Percentiles rank a stretch among this genome's conserved stretches.
Conservation (phyloP, 1,140 invertebrate genomes). For the Rhizoglyphus robini region DNA sequence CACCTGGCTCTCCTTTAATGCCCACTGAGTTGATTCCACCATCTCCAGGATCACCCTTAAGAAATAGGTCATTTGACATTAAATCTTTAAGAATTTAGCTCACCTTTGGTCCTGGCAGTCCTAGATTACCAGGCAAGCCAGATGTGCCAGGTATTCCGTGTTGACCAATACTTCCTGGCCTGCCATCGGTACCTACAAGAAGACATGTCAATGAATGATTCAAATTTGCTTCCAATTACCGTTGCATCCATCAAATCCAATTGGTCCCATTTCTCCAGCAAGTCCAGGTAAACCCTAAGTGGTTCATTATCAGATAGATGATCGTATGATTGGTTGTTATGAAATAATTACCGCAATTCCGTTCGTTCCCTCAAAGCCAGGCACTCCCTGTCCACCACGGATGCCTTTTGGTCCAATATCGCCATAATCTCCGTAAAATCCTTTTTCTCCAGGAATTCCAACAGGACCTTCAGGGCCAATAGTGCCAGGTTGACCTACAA, state of each 20-base stretch:
- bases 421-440: background rate
- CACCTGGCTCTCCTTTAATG: conserved; percentile 30
- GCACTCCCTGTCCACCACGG: background rate
- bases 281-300: conserved; percentile 4
- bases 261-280: background rate
- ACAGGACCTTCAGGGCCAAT: background rate
- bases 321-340: background rate
- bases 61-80: no score
- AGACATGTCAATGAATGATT: background rate
- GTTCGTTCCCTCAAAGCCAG: background rate
- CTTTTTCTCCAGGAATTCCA: background rate
- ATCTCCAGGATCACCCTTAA: background rate
- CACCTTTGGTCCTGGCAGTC: background rate
- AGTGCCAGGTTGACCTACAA: background rate
- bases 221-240: background rate
- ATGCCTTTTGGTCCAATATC: conserved; percentile 13
- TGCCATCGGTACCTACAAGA: conserved; percentile 6
- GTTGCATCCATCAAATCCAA: conserved; percentile 5
- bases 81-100: background rate
- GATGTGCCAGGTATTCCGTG: background rate
- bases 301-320: background rate
- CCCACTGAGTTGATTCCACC: conserved; percentile 11
- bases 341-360: background rate
- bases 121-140: background rate
- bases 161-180: background rate